Evolutionary conservation across 2,113 vertebrate genomes (phyloP).

Genomic region (Panthera tigris): DNA sequence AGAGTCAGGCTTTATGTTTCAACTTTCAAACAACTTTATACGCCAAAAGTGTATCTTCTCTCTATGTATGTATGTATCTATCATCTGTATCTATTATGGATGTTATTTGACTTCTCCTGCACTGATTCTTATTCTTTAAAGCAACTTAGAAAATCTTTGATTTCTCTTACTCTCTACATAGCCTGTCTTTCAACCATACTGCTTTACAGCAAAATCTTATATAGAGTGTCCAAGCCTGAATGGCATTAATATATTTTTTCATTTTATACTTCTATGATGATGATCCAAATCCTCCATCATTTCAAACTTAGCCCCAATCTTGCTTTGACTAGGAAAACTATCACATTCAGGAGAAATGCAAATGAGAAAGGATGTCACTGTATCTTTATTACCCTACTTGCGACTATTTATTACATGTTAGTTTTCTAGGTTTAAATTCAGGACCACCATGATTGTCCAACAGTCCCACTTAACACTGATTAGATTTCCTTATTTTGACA

Average conservation of each 20-base stretch:
- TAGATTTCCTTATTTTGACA: not conserved
- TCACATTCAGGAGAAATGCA: not conserved
- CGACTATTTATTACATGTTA: not conserved
- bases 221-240: not conserved
- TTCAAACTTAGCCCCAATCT: not conserved
- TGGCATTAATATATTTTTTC: not conserved
- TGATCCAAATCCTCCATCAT: not conserved
- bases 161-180: not conserved
- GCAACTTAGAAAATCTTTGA: not conserved
- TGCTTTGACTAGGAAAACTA: not conserved
- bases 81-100: not conserved
- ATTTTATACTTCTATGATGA: not conserved
- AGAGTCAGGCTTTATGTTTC: not conserved
- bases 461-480: not conserved
- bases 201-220: not conserved
- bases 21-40: not conserved
- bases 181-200: not conserved
- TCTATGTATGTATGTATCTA: not conserved
- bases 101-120: not conserved
- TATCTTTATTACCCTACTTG: not conserved
- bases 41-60: not conserved
- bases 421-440: constrained; percentile 23
- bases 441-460: not conserved
- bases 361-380: not conserved
- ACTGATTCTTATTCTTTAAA: not conserved